Conservation (phyloP, 2,888 invertebrate species). For the Microplitis deprimator region DNA sequence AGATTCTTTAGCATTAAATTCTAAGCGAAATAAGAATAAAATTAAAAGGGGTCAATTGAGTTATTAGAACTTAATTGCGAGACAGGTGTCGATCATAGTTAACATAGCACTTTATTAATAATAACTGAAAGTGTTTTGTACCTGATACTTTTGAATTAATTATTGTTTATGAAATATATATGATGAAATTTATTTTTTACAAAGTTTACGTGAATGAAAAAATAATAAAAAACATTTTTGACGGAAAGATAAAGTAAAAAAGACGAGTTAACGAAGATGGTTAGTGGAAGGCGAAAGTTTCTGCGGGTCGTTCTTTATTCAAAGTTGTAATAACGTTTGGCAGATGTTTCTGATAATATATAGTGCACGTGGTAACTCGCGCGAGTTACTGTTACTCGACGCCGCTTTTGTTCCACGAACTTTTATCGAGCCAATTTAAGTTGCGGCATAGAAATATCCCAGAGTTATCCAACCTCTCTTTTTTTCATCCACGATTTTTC, state of each 20-base stretch:
- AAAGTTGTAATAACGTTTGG: slow-evolving; percentile 72
- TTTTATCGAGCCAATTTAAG: slow-evolving; percentile 72
- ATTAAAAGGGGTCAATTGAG: no score
- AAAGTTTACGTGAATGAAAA: no score
- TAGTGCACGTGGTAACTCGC: slow-evolving; percentile 48
- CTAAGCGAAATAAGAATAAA: no score
- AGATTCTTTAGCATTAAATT: slow-evolving; percentile 14
- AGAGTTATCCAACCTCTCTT: slow-evolving; percentile 45
- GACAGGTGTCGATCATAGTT: no score
- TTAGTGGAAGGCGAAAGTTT: slow-evolving; percentile 22
- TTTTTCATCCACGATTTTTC: slow-evolving; percentile 29
- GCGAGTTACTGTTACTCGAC: slow-evolving; percentile 41
- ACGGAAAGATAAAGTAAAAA: slow-evolving; percentile 49
- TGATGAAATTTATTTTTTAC: no score
- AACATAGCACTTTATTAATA: no score
- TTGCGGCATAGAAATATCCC: slow-evolving; percentile 60
- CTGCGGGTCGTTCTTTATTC: slow-evolving; percentile 66
- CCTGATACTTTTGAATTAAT: no score
- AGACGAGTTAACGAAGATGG: slow-evolving; percentile 13
- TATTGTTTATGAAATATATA: no score
- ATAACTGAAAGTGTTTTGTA: no score
- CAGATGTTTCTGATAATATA: slow-evolving; percentile 67
- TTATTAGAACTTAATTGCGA: no score
- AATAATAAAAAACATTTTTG: no score
- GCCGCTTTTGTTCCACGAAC: slow-evolving; percentile 67